Evolutionary conservation across 2,888 invertebrate species (phyloP).

Genomic region (Lasioglossum pauxillum): DNA sequence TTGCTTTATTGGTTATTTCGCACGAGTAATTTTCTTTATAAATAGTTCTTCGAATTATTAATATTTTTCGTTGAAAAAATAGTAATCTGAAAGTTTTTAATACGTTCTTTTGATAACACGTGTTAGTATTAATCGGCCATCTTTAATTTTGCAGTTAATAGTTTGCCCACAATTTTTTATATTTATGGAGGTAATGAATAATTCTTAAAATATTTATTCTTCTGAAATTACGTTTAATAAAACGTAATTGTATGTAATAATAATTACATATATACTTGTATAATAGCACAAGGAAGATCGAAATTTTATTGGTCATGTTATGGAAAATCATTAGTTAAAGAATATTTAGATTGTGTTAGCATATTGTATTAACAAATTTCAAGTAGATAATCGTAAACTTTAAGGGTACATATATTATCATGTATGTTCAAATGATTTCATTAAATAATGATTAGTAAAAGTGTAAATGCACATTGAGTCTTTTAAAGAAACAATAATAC

Average conservation of each 20-base stretch:
- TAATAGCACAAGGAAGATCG: background rate
- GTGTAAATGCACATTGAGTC: background rate
- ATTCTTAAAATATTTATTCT: background rate
- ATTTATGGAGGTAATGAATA: background rate
- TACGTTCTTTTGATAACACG: conserved; percentile 22
- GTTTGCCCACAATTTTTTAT: background rate
- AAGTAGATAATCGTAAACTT: background rate
- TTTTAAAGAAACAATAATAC: background rate
- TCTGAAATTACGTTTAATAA: background rate
- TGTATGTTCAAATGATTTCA: background rate
- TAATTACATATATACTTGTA: background rate
- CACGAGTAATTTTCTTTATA: background rate
- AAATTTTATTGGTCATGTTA: background rate
- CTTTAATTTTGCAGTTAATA: background rate
- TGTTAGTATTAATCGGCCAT: conserved; percentile 24
- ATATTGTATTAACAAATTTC: background rate
- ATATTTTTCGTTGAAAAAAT: background rate
- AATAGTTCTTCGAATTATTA: background rate
- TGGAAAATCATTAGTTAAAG: background rate
- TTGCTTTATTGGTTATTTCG: background rate
- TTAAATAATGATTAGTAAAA: background rate
- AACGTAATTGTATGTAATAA: no score
- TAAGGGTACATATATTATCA: no score
- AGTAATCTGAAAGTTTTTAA: background rate
- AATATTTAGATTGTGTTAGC: background rate